Evolutionary conservation across 2,113 vertebrate genomes (phyloP).

Genomic region (Polypterus senegalus): DNA sequence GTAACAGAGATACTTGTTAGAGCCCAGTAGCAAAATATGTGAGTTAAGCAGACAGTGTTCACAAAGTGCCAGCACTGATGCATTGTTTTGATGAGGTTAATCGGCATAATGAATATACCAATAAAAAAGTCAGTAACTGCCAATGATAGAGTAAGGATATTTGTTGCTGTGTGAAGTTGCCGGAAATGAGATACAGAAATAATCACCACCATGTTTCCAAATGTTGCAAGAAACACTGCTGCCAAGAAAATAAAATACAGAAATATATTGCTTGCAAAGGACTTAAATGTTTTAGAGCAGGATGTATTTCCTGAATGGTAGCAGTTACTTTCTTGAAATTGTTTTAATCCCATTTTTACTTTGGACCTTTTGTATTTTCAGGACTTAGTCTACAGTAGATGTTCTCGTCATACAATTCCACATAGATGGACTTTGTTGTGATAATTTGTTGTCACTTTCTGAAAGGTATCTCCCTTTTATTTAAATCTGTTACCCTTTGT

Average conservation of each 20-base stretch:
- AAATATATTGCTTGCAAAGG: not conserved
- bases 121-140: slow-evolving; percentile 9
- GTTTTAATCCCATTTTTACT: too few species aligned
- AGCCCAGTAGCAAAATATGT: not conserved
- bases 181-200: slow-evolving; percentile 12
- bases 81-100: not conserved
- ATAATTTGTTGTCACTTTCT: too few species aligned
- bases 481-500: too few species aligned
- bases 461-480: too few species aligned
- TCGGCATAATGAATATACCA: slow-evolving; percentile 1
- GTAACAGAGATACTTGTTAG: slow-evolving; percentile 3
- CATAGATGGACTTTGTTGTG: too few species aligned
- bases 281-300: not conserved
- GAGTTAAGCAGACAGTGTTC: not conserved
- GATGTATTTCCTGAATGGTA: not conserved
- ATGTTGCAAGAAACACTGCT: slow-evolving; percentile 3
- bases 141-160: slow-evolving; percentile 5
- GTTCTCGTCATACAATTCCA: too few species aligned
- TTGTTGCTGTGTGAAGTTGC: slow-evolving; percentile 12
- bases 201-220: slow-evolving; percentile 7
- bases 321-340: too few species aligned
- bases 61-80: slow-evolving; percentile 11
- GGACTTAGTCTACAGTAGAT: too few species aligned
- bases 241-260: slow-evolving; percentile 6
- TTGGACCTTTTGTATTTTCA: too few species aligned